Base-by-base conservation (phyloP, 1,140 invertebrate genomes). In the Sitobion miscanthi region DNA sequence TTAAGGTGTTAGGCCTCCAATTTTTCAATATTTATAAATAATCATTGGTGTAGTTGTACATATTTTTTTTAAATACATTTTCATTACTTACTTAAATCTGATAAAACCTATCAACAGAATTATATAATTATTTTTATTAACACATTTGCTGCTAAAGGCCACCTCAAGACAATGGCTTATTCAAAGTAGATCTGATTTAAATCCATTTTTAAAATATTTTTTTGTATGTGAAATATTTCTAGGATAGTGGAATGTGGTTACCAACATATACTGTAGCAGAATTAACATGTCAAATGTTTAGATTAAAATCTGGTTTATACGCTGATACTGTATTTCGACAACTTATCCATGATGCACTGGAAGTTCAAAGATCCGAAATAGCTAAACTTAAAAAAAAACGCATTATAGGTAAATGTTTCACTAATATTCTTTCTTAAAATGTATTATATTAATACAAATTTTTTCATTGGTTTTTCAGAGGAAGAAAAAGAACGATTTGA, bases 201-300 rank as follows among this genome's bases (percentile, higher is more conserved):
- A 14, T 89, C 2, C 3, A 17, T 57, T 89, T 52, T n/a, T 17
- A 21, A 17, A 17, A 52, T 4, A 11, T 49, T 35, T 82, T 35
- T 38, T 82, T 82, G 5, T 0, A 82, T 38, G 21, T 85, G 7
- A 42, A 47, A 85, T 17, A 17, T 42, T 82, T 82, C 4, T 49
- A 91, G 90, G 90, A 91, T 23, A 49, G 77, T 69, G 91, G 49
- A 38, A n/a, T 92, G 17, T 93, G 49, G 77, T 93, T 85, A 86
- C 91, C 91, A n/a, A 86, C 82, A 42, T 93, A 93, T 62, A 83
- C 62, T 21, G 30, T 93, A 14, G 62, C 38, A 54, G 91, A 93
- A 93, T 85, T 86, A 17, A 23, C n/a, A 17, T 38, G 38, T 52
- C 45, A 93, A 86, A 38, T 93, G 17, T 30, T 93, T 14, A 86